These are phyloP conservation scores for Sebastiscus tertius DNA, from an alignment of 2,797 vertebrate species.

Conservation along the genomic window DNA sequence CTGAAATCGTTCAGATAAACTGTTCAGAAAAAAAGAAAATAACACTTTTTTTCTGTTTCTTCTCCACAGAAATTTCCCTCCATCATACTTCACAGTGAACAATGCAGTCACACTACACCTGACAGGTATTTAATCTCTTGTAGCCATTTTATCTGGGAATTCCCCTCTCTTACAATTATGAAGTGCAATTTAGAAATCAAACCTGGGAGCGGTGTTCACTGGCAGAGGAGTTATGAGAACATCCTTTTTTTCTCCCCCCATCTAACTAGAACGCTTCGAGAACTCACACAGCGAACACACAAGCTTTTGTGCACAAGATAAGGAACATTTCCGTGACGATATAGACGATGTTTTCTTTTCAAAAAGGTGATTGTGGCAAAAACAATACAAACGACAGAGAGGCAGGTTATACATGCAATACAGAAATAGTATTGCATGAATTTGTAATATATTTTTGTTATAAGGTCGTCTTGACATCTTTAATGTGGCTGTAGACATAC, in stretches of 20 bases:
- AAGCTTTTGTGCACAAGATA: slow-evolving; percentile 36
- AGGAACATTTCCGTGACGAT: slow-evolving; percentile 23
- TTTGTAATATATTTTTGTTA: background rate
- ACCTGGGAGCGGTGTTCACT: slow-evolving; percentile 48
- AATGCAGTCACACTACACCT: slow-evolving; percentile 91
- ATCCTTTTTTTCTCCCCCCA: background rate
- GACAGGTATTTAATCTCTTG: slow-evolving; percentile 88
- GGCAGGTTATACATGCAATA: slow-evolving; percentile 12
- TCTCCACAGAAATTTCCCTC: slow-evolving; percentile 85
- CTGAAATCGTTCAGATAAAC: slow-evolving; percentile 88
- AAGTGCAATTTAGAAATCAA: slow-evolving; percentile 70
- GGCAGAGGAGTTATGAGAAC: slow-evolving; percentile 45
- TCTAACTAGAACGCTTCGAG: slow-evolving; percentile 41
- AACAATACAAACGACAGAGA: slow-evolving; percentile 38
- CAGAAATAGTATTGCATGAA: background rate
- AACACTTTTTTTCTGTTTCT: slow-evolving; percentile 75
- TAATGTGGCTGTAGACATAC: background rate
- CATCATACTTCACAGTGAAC: slow-evolving; percentile 89
- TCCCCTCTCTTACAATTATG: slow-evolving; percentile 63
- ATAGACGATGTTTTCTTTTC: slow-evolving; percentile 22
- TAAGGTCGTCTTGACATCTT: background rate
- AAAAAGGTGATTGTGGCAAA: slow-evolving; percentile 27
- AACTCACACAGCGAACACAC: slow-evolving; percentile 41
- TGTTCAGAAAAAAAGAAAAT: slow-evolving; percentile 84
- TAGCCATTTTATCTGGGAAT: slow-evolving; percentile 64